Percentiles rank a stretch among this genome's conserved stretches.
These are phyloP conservation scores for Crocallis elinguaria DNA, from an alignment of 2,888 invertebrate species.

Conservation along the genomic window DNA sequence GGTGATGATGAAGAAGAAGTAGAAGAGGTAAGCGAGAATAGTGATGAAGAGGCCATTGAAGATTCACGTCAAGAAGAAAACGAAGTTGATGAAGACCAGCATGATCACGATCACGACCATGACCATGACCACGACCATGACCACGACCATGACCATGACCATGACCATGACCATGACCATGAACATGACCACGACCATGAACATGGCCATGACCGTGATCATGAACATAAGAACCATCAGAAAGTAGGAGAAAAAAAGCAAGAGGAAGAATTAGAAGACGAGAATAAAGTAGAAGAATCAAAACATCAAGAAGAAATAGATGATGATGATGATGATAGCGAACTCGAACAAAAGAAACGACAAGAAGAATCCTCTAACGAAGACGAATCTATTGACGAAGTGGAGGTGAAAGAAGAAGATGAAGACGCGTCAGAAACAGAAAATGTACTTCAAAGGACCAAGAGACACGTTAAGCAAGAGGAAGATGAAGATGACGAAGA, in stretches of 20 bases:
- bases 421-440: constrained; percentile 22
- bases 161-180: too few species aligned
- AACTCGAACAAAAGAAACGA: constrained; percentile 3
- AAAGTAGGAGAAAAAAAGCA: too few species aligned
- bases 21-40: neutral
- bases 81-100: too few species aligned
- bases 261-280: neutral
- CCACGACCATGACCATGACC: too few species aligned
- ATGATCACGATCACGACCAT: too few species aligned
- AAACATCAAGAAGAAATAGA: constrained; percentile 6
- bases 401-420: constrained; percentile 12
- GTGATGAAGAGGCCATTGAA: neutral
- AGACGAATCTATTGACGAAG: too few species aligned
- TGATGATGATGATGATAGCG: constrained; percentile 2
- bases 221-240: too few species aligned
- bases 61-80: too few species aligned
- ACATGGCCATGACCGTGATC: too few species aligned
- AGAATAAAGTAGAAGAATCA: neutral
- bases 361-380: constrained; percentile 12
- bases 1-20: constrained; percentile 19
- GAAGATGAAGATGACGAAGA: constrained; percentile 18
- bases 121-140: too few species aligned
- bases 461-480: constrained; percentile 8
- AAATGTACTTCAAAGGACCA: constrained; percentile 14
- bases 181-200: too few species aligned